A percentile compares a stretch with the other conserved stretches of the same genome.
These are phyloP conservation scores for Dendrolimus pini DNA, from an alignment of 2,888 invertebrate genomes.

Conservation along the genomic window DNA sequence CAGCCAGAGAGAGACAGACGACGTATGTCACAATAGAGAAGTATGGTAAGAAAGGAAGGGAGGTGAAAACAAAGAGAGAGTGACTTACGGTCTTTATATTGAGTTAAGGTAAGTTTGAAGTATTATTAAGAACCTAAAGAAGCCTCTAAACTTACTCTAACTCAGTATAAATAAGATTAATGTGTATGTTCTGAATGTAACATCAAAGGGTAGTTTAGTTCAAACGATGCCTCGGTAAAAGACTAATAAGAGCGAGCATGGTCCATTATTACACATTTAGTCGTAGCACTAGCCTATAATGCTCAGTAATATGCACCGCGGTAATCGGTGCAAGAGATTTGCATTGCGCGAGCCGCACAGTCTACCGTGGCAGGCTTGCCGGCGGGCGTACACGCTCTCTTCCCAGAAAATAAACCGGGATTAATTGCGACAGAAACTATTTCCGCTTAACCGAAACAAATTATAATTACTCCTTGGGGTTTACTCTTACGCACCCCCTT, in stretches of 20 bases:
- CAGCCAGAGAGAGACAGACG: no score
- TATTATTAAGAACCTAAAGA: no score
- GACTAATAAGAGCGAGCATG: constrained; percentile 8
- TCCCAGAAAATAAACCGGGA: constrained; percentile 58
- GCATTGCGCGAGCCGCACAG: background rate
- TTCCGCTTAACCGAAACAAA: constrained; percentile 73
- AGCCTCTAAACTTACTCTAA: no score
- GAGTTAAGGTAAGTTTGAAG: no score
- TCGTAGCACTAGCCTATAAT: background rate
- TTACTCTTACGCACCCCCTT: constrained; percentile 67
- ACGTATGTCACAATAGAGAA: no score
- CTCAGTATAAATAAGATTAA: no score
- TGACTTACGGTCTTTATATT: no score
- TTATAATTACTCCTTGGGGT: constrained; percentile 71
- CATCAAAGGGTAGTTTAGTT: background rate
- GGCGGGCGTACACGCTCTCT: constrained; percentile 16
- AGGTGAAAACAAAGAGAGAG: no score
- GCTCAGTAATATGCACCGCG: background rate
- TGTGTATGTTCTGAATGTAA: background rate
- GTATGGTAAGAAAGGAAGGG: no score
- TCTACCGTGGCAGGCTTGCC: background rate
- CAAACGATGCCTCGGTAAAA: constrained; percentile 6
- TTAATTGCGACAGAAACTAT: constrained; percentile 72
- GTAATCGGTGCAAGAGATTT: background rate
- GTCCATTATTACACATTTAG: background rate